phyloP scores from a whole-genome alignment of 2,888 invertebrate genomes.

The Litoditis marina region DNA sequence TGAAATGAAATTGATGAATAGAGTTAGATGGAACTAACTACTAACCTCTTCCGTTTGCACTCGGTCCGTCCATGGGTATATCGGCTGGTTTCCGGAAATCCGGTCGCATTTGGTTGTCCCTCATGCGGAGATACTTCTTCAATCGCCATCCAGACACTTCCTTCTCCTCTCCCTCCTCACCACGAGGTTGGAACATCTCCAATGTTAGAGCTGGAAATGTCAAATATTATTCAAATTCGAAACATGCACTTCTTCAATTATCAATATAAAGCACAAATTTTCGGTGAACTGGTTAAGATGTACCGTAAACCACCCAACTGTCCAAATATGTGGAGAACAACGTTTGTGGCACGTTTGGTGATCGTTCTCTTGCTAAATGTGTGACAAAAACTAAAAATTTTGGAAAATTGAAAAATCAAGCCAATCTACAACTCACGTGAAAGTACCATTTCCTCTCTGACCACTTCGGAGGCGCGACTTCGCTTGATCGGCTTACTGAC shows the following conservation, averaged over 20 bases:
- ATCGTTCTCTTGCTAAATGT: too few species aligned
- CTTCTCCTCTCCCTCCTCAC: slow-evolving; percentile 60
- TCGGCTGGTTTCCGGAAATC: slow-evolving; percentile 66
- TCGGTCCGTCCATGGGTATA: slow-evolving; percentile 67
- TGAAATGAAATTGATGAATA: too few species aligned
- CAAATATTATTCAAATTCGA: background rate
- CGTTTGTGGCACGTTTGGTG: too few species aligned
- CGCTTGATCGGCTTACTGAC: slow-evolving; percentile 67
- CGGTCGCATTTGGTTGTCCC: slow-evolving; percentile 61
- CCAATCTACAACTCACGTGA: slow-evolving; percentile 72
- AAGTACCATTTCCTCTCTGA: slow-evolving; percentile 86
- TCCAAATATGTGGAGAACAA: too few species aligned
- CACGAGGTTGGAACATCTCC: slow-evolving; percentile 83
- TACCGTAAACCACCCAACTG: too few species aligned
- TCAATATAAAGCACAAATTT: background rate
- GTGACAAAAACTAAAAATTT: too few species aligned
- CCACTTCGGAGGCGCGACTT: slow-evolving; percentile 72
- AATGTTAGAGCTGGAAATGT: slow-evolving; percentile 73
- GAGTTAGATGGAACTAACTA: too few species aligned
- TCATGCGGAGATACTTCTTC: slow-evolving; percentile 54
- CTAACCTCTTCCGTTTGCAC: slow-evolving; percentile 55
- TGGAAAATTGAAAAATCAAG: slow-evolving; percentile 2
- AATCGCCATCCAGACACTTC: slow-evolving; percentile 58
- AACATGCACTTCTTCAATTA: background rate
- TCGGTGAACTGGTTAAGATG: slow-evolving; percentile 6